Evolutionary conservation across 2,797 vertebrate genomes (phyloP).

Genomic region (Onychomys torridus): DNA sequence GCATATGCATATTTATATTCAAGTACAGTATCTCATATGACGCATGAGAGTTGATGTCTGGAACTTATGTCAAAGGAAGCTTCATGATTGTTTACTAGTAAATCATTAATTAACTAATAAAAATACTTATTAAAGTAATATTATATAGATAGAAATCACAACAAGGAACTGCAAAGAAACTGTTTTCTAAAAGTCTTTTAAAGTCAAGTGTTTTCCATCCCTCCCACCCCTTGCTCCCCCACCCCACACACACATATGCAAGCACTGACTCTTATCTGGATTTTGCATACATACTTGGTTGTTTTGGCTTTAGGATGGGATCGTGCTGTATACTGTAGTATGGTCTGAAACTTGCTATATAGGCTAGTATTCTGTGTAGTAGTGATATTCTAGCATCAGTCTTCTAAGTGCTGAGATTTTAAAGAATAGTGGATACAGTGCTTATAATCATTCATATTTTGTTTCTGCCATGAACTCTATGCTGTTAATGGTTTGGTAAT

Average conservation of each 20-base stretch:
- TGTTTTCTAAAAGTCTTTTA: slow-evolving; percentile 1
- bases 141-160: background rate
- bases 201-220: background rate
- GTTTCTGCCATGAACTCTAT: background rate
- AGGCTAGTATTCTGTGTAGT: background rate
- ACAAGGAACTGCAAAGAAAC: background rate
- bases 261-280: background rate
- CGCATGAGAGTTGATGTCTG: background rate
- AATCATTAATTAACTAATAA: background rate
- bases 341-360: background rate
- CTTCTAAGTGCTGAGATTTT: background rate
- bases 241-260: background rate
- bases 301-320: background rate
- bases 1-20: background rate
- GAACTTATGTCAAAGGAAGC: background rate
- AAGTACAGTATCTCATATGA: background rate
- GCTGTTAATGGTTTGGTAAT: background rate
- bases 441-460: background rate
- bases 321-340: background rate
- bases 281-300: background rate
- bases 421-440: background rate
- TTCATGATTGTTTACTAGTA: background rate
- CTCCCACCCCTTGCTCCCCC: too few species aligned
- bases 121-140: background rate
- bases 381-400: background rate